Conservation (phyloP, 2,113 vertebrate genomes). For the Grammomys surdaster region DNA sequence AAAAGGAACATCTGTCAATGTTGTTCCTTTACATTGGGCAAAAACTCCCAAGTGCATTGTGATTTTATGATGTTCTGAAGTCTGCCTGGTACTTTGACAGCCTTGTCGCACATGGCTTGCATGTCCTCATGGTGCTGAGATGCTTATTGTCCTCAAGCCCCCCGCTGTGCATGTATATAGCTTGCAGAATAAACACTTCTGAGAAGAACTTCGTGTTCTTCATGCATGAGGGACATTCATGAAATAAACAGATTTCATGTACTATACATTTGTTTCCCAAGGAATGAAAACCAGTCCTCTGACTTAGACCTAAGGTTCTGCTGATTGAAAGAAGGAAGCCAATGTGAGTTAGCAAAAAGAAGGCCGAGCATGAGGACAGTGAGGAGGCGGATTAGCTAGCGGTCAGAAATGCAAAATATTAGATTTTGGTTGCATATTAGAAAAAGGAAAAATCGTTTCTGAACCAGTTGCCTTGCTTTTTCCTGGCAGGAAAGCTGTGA, state of each 20-base stretch:
- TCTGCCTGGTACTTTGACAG: background rate
- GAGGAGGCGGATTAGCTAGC: background rate
- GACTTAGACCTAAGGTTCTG: conserved; percentile 43
- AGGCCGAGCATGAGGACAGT: background rate
- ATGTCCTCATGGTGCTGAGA: background rate
- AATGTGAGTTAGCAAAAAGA: background rate
- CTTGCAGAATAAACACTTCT: conserved; percentile 40
- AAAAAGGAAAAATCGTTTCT: conserved; percentile 32
- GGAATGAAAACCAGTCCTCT: conserved; percentile 13
- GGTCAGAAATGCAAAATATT: conserved; percentile 14
- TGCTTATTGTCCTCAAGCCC: background rate
- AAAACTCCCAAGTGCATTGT: background rate
- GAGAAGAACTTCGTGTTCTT: conserved; percentile 60
- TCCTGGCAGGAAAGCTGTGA: conserved; percentile 53
- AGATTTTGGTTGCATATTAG: conserved; percentile 47
- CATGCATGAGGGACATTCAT: conserved; percentile 19
- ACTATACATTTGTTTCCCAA: conserved; percentile 61
- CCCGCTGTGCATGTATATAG: background rate
- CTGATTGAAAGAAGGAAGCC: background rate
- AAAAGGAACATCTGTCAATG: conserved; percentile 55
- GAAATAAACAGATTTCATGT: conserved; percentile 47
- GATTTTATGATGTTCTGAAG: conserved; percentile 56
- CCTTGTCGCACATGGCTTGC: background rate
- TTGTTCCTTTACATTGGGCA: background rate
- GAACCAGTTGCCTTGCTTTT: conserved; percentile 43